Percentiles rank a stretch among this genome's conserved stretches.
phyloP scores from a whole-genome alignment of 2,113 vertebrate species.

The Chaetops frenatus region DNA sequence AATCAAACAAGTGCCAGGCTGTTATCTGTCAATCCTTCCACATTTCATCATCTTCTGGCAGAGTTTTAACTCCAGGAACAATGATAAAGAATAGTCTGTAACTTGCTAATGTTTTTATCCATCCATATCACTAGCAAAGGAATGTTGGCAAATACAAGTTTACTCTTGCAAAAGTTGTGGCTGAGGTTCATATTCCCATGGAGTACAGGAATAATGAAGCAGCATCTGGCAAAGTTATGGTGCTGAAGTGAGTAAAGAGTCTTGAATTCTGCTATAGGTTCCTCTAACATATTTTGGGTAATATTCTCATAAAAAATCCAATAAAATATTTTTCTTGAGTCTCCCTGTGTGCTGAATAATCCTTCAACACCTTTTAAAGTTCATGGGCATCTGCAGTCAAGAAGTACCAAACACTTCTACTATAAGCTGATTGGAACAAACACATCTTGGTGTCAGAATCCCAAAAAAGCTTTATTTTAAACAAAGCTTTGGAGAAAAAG shows the following conservation, averaged over 20 bases:
- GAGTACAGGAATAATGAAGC: neutral
- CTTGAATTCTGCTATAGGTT: neutral
- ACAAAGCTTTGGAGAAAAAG: neutral
- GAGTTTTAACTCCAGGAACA: neutral
- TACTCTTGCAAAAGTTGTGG: neutral
- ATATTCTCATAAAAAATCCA: neutral
- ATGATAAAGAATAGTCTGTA: neutral
- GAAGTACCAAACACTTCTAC: neutral
- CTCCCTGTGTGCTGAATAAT: neutral
- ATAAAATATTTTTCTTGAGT: neutral
- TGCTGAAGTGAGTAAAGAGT: neutral
- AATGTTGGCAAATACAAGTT: neutral
- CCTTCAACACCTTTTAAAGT: neutral
- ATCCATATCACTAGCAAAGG: neutral
- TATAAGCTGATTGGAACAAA: neutral
- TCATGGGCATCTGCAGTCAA: neutral
- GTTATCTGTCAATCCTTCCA: neutral
- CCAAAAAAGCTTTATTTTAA: neutral
- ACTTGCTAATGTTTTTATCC: neutral
- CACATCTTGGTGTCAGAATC: neutral
- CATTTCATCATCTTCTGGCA: constrained; percentile 12
- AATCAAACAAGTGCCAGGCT: neutral
- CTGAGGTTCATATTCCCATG: neutral
- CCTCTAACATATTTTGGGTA: neutral
- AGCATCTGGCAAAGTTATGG: neutral